These are phyloP conservation scores for Ichneumoninae sp. DNA, from an alignment of 2,888 invertebrate species.

Conservation along the genomic window DNA sequence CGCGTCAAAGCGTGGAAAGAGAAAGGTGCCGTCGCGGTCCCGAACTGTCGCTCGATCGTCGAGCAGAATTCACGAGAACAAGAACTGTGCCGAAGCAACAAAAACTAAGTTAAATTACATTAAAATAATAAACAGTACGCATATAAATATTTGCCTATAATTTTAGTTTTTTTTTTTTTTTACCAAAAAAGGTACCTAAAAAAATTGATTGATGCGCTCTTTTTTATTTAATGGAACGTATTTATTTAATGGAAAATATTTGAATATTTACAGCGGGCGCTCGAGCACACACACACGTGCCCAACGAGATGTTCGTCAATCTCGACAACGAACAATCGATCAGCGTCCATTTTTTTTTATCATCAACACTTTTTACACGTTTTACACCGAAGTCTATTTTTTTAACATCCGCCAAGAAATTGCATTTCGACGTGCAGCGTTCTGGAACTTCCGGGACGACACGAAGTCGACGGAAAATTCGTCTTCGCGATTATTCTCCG, in stretches of 20 bases:
- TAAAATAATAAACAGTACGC: neutral
- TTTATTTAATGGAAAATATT: slow-evolving; percentile 83
- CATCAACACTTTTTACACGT: slow-evolving; percentile 41
- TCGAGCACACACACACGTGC: slow-evolving; percentile 28
- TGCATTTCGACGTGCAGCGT: neutral
- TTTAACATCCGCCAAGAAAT: neutral
- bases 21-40: neutral
- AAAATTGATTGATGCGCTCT: neutral
- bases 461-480: neutral
- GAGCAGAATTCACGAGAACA: neutral
- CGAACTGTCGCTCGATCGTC: slow-evolving; percentile 8
- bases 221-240: slow-evolving; percentile 64
- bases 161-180: neutral
- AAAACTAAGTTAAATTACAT: neutral
- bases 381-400: slow-evolving; percentile 27
- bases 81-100: neutral
- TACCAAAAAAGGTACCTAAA: neutral
- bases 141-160: neutral
- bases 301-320: slow-evolving; percentile 34
- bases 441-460: neutral
- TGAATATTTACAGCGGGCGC: slow-evolving; percentile 79
- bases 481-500: neutral
- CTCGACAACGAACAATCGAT: slow-evolving; percentile 41
- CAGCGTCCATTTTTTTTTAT: slow-evolving; percentile 26
- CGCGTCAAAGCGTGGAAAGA: slow-evolving; percentile 13